These are phyloP conservation scores for Callorhinus ursinus DNA, from an alignment of 2,113 vertebrate genomes.

Conservation along the genomic window DNA sequence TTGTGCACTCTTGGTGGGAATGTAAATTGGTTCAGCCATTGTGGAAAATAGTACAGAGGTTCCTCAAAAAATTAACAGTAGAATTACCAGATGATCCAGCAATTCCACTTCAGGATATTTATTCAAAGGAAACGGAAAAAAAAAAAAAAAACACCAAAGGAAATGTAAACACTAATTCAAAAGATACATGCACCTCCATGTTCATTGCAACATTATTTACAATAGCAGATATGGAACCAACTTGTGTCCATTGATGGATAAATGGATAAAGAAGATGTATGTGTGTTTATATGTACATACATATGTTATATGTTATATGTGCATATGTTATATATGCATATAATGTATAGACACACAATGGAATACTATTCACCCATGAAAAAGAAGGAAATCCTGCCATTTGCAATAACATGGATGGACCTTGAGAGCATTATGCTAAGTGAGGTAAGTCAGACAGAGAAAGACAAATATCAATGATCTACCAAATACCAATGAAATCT, in stretches of 20 bases:
- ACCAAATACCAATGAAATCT: not conserved
- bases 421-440: not conserved
- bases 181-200: not conserved
- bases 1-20: not conserved
- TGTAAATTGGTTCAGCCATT: not conserved
- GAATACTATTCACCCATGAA: not conserved
- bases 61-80: not conserved
- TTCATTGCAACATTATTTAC: not conserved
- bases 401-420: not conserved
- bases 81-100: not conserved
- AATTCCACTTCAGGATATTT: not conserved
- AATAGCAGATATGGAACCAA: not conserved
- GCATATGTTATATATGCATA: too few relatives aligned
- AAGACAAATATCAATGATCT: not conserved
- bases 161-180: not conserved
- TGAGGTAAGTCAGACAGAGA: not conserved
- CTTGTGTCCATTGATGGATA: not conserved
- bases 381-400: not conserved
- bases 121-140: not conserved
- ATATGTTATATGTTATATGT: not conserved
- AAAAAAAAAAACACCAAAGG: not conserved
- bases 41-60: not conserved
- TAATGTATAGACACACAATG: not conserved
- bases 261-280: not conserved
- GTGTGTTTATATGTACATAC: not conserved